A percentile compares a stretch with the other conserved stretches of the same genome.
These are phyloP conservation scores for Muscidifurax raptorellus DNA, from an alignment of 1,140 invertebrate species.

Conservation along the genomic window DNA sequence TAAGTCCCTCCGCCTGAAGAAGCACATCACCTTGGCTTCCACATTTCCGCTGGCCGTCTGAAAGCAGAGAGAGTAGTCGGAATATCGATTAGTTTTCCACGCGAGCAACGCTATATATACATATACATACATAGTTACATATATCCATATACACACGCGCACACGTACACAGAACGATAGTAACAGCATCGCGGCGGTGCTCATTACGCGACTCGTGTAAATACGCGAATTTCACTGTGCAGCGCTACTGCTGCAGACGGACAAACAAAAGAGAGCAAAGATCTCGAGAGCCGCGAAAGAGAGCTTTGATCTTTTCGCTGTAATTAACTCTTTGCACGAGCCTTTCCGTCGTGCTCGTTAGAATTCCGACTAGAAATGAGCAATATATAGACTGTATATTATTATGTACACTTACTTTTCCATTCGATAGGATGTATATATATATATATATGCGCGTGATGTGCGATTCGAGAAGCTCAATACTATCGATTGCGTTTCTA, in stretches of 20 bases:
- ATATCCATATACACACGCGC: background rate
- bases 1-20: constrained; percentile 97
- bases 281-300: background rate
- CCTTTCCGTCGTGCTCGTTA: background rate
- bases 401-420: no score
- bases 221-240: constrained; percentile 17
- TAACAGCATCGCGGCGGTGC: background rate
- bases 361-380: background rate
- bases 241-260: background rate
- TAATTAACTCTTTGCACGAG: constrained; percentile 26
- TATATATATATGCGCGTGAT: no score
- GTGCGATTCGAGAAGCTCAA: no score
- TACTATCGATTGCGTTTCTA: background rate
- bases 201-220: constrained; percentile 32
- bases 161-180: background rate
- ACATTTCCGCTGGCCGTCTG: constrained; percentile 97
- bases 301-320: constrained; percentile 23
- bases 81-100: constrained; percentile 43
- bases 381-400: background rate
- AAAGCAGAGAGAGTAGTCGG: constrained; percentile 59
- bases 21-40: constrained; percentile 99
- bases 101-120: background rate
- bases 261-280: constrained; percentile 35
- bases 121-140: background rate
- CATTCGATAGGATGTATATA: no score